Percentiles rank a stretch among this genome's conserved stretches.
Conservation (phyloP, 2,888 invertebrate species). For the Rugalucina vietnamica region DNA sequence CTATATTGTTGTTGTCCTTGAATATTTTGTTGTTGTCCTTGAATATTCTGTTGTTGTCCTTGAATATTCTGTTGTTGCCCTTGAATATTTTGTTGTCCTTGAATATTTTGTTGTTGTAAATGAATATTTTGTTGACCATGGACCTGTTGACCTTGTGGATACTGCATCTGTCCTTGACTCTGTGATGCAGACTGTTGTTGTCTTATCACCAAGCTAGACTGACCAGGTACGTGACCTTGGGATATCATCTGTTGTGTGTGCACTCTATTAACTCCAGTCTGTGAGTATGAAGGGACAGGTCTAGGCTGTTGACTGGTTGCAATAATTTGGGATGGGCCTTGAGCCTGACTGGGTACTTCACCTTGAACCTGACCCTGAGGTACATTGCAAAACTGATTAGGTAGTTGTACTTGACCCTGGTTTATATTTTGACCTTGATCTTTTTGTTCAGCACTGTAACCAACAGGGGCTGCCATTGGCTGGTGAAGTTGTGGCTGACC, state of each 20-base stretch:
- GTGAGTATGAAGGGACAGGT: conserved; percentile 35
- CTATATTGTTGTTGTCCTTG: conserved; percentile 8
- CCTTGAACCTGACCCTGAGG: background rate
- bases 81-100: conserved; percentile 18
- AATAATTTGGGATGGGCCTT: background rate
- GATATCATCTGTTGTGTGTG: conserved; percentile 28
- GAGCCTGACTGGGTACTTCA: background rate
- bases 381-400: too few relatives aligned
- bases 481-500: background rate
- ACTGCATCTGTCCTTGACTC: conserved; percentile 6
- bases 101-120: conserved; percentile 29
- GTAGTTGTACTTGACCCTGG: background rate
- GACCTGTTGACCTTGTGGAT: background rate
- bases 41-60: background rate
- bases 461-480: background rate
- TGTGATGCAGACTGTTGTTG: too few relatives aligned
- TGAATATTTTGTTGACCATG: conserved; percentile 26
- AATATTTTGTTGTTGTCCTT: background rate
- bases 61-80: conserved; percentile 21
- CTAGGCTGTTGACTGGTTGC: conserved; percentile 12
- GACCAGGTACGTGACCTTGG: conserved; percentile 4
- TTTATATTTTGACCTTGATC: background rate
- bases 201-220: background rate
- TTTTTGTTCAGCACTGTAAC: background rate
- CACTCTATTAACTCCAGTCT: conserved; percentile 36